A percentile compares a stretch with the other conserved stretches of the same genome.
Conservation (phyloP, 1,140 invertebrate species). For the Coenobita brevimanus region DNA sequence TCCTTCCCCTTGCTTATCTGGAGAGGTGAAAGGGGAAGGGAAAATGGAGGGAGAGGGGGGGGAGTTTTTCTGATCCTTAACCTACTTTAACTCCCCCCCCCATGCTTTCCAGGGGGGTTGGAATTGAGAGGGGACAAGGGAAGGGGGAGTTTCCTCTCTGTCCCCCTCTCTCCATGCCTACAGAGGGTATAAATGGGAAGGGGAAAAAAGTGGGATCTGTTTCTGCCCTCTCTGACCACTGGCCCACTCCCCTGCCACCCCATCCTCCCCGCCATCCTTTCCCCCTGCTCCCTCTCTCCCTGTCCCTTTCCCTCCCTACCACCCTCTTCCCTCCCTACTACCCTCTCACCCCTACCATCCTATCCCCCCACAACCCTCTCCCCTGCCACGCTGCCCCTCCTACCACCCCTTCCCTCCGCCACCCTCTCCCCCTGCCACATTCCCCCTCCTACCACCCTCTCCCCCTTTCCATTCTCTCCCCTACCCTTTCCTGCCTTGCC, state of each 20-base stretch:
- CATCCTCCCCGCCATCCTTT: not conserved
- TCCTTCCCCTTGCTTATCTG: too few relatives aligned
- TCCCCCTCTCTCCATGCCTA: too few relatives aligned
- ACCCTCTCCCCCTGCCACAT: not conserved
- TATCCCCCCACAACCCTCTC: not conserved
- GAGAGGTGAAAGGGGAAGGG: too few relatives aligned
- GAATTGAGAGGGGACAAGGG: too few relatives aligned
- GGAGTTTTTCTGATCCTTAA: too few relatives aligned
- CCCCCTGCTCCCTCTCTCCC: not conserved
- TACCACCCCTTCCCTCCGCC: not conserved
- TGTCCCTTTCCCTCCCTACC: not conserved
- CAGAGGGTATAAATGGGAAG: too few relatives aligned
- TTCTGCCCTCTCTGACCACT: not conserved
- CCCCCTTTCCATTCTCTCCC: not conserved
- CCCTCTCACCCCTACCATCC: not conserved
- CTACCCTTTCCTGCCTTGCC: not conserved
- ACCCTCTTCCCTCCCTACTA: not conserved
- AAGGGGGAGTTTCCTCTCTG: too few relatives aligned
- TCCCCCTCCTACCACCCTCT: too few relatives aligned
- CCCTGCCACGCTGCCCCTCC: not conserved
- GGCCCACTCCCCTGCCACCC: not conserved
- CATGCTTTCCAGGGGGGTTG: too few relatives aligned
- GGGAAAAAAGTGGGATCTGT: too few relatives aligned
- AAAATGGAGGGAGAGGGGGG: too few relatives aligned
- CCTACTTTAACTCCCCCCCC: too few relatives aligned